These are phyloP conservation scores for Eunapius fragilis DNA, from an alignment of 37 sponge, comb jelly and placozoan species.

Conservation along the genomic window DNA sequence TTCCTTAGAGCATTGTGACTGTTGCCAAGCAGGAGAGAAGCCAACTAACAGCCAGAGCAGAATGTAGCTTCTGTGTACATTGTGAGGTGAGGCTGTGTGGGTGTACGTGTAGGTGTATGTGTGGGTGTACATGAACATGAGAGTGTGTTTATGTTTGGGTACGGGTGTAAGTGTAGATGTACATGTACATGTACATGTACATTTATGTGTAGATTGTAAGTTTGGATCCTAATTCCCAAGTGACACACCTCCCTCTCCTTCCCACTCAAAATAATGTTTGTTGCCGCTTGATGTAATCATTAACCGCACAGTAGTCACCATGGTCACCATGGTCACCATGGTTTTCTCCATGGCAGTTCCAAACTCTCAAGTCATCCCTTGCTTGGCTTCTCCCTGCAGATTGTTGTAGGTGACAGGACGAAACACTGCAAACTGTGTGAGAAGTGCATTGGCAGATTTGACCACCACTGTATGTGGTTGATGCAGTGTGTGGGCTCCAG, in stretches of 20 bases:
- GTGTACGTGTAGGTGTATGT: not conserved
- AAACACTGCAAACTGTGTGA: slow-evolving; percentile 88
- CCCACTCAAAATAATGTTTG: not conserved
- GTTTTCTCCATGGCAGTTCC: too few species aligned
- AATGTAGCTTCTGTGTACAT: slow-evolving; percentile 16
- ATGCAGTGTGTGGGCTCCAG: slow-evolving; percentile 70
- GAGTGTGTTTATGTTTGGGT: too few species aligned
- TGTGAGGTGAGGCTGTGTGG: too few species aligned
- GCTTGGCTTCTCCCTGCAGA: slow-evolving; percentile 53
- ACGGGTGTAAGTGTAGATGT: not conserved
- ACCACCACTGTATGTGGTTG: slow-evolving; percentile 92
- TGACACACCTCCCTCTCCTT: too few species aligned
- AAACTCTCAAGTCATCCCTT: too few species aligned
- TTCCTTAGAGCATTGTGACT: slow-evolving; percentile 27
- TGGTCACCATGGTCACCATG: too few species aligned
- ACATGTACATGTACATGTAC: not conserved
- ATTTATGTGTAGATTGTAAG: not conserved
- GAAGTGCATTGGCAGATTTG: slow-evolving; percentile 75
- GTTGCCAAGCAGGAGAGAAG: slow-evolving; percentile 19
- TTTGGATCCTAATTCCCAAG: too few species aligned
- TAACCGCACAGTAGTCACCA: too few species aligned
- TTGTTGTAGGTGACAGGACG: slow-evolving; percentile 68
- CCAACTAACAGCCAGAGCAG: not conserved
- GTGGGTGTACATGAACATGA: not conserved
- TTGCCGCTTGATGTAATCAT: not conserved